Evolutionary conservation across 2,113 vertebrate genomes (phyloP).

Genomic region (Gopherus evgoodei): DNA sequence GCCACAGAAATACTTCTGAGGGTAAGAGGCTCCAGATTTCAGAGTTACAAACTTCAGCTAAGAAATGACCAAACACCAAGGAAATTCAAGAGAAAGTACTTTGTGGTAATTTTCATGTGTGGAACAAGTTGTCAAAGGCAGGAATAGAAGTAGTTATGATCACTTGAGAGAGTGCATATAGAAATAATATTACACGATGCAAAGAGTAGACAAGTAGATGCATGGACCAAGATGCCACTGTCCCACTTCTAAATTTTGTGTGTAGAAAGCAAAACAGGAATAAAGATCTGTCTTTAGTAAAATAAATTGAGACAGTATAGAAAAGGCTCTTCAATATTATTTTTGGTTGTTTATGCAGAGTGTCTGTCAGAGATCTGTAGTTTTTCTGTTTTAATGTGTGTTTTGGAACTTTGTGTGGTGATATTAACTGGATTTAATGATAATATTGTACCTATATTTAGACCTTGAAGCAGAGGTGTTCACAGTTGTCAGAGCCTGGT

Average conservation of each 20-base stretch:
- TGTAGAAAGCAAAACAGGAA: background rate
- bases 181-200: background rate
- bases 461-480: background rate
- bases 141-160: background rate
- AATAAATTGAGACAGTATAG: background rate
- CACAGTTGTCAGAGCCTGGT: background rate
- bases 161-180: background rate
- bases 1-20: background rate
- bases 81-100: background rate
- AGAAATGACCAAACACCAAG: background rate
- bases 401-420: background rate
- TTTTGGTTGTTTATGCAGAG: background rate
- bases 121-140: background rate
- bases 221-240: background rate
- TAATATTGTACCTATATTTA: background rate
- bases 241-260: background rate
- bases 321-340: background rate
- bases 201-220: background rate
- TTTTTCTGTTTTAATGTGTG: background rate
- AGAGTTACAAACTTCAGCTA: background rate
- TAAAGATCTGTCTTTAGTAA: background rate
- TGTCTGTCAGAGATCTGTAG: background rate
- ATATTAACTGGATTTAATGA: background rate
- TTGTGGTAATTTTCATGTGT: background rate
- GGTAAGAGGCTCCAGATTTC: background rate